Percentiles rank a stretch among this genome's conserved stretches.
Conservation (phyloP, 2,888 invertebrate genomes). For the Stramonita haemastoma region DNA sequence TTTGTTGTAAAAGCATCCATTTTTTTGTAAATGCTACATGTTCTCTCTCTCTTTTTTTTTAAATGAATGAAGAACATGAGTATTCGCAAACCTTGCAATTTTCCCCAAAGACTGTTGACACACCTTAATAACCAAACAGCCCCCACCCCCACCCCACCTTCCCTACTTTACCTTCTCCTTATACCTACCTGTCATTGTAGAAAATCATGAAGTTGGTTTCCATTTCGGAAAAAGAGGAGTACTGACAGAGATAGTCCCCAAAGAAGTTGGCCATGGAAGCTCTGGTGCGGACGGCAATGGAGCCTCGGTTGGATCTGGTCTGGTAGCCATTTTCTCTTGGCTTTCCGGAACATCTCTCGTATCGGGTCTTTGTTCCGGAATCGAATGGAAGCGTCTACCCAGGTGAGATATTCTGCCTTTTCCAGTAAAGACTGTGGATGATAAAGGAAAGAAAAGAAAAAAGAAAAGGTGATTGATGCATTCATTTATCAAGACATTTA, state of each 20-base stretch:
- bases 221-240: neutral
- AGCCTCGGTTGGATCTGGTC: neutral
- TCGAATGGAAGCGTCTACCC: slow-evolving; percentile 10
- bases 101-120: too few relatives aligned
- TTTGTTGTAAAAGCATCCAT: neutral
- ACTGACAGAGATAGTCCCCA: slow-evolving; percentile 2
- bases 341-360: neutral
- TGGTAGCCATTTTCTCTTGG: neutral
- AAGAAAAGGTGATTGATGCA: too few relatives aligned
- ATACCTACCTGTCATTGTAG: neutral
- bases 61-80: too few relatives aligned
- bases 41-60: too few relatives aligned
- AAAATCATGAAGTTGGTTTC: neutral
- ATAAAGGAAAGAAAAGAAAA: too few relatives aligned
- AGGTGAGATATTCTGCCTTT: neutral
- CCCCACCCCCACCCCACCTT: too few relatives aligned
- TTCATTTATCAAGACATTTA: too few relatives aligned
- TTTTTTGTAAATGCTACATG: neutral
- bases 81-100: too few relatives aligned
- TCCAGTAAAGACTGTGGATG: neutral
- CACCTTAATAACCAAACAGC: too few relatives aligned
- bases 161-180: too few relatives aligned
- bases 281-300: neutral
- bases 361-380: neutral
- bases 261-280: neutral